Conservation (phyloP, 92 coral and sea anemone species). For the Virgularia gustaviana region DNA sequence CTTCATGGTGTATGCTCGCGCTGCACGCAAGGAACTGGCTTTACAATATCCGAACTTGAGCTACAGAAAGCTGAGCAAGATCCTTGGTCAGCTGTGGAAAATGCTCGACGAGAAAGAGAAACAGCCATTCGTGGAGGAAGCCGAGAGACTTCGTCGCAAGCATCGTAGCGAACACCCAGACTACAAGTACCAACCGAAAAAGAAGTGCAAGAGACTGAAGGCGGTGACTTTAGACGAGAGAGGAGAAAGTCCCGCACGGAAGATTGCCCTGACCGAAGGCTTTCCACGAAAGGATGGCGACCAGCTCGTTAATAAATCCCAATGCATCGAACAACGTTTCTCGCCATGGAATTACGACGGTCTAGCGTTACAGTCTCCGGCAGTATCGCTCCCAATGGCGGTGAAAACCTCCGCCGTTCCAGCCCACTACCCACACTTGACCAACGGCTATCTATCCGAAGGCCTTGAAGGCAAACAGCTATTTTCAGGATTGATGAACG, state of each 20-base stretch:
- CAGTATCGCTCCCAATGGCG: constrained; percentile 34
- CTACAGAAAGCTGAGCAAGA: constrained; percentile 94
- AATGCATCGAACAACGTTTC: constrained; percentile 14
- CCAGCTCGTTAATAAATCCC: constrained; percentile 8
- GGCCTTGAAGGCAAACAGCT: constrained; percentile 21
- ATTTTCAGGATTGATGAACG: constrained; percentile 23
- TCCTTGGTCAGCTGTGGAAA: constrained; percentile 93
- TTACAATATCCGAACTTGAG: constrained; percentile 94
- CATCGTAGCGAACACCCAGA: constrained; percentile 97
- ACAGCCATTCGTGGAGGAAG: constrained; percentile 96
- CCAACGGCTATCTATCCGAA: constrained; percentile 12
- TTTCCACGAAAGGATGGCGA: constrained; percentile 39
- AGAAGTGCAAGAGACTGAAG: constrained; percentile 83
- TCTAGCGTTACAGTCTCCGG: constrained; percentile 10
- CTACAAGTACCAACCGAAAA: constrained; percentile 93
- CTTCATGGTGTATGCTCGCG: constrained; percentile 99
- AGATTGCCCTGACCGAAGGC: constrained; percentile 19
- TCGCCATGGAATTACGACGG: constrained; percentile 32
- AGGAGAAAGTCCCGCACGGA: constrained; percentile 19
- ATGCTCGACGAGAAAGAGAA: constrained; percentile 90
- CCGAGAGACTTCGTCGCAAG: constrained; percentile 89
- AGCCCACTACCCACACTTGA: neutral
- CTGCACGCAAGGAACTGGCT: constrained; percentile 90
- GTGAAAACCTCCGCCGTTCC: constrained; percentile 9
- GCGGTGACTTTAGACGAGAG: neutral